Percentiles rank a stretch among this genome's conserved stretches.
These are phyloP conservation scores for Trachymyrmex septentrionalis DNA, from an alignment of 1,140 invertebrate genomes.

Conservation along the genomic window DNA sequence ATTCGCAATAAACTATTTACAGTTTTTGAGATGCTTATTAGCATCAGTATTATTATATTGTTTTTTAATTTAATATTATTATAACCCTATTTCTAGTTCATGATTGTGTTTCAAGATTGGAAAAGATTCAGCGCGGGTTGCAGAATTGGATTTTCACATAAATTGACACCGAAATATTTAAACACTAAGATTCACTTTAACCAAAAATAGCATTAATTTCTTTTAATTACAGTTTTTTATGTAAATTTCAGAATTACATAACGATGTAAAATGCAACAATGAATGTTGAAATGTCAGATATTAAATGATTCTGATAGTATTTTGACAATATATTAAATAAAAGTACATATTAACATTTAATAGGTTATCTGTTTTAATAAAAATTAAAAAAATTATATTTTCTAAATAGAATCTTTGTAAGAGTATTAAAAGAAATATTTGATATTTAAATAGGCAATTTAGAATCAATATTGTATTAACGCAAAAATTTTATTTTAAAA, in stretches of 20 bases:
- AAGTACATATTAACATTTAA: constrained; percentile 7
- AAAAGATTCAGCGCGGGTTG: too few species aligned
- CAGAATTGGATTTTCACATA: too few species aligned
- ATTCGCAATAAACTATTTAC: too few species aligned
- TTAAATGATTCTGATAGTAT: not conserved
- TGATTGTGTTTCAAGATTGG: too few species aligned
- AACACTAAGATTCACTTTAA: too few species aligned
- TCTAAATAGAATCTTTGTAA: not conserved
- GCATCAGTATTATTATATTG: too few species aligned
- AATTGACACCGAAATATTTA: too few species aligned
- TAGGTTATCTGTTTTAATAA: not conserved
- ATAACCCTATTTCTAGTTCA: too few species aligned
- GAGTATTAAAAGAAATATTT: not conserved
- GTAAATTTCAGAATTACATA: not conserved
- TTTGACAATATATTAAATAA: not conserved
- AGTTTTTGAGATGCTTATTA: too few species aligned
- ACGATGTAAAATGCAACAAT: not conserved
- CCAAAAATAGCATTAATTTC: too few species aligned
- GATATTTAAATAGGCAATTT: constrained; percentile 10
- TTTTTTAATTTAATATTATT: too few species aligned
- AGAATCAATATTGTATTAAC: not conserved
- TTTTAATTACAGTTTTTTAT: too few species aligned
- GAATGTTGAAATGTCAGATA: not conserved
- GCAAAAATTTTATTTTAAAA: constrained; percentile 2
- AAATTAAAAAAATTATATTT: not conserved